These are phyloP conservation scores for Athene cunicularia DNA, from an alignment of 2,113 vertebrate genomes.

Conservation along the genomic window DNA sequence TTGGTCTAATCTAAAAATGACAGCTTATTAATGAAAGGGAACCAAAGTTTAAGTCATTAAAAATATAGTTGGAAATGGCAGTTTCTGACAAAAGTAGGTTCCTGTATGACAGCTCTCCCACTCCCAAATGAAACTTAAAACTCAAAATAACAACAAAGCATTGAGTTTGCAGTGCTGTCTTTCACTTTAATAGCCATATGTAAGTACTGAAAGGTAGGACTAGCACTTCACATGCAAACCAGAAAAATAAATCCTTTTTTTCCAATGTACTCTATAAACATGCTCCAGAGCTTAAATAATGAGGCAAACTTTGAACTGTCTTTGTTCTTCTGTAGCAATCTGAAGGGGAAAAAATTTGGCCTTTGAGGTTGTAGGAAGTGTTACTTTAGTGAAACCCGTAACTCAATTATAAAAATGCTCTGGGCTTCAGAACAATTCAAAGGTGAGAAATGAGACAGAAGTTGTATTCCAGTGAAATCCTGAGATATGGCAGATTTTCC, in stretches of 20 bases:
- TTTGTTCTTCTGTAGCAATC: constrained; percentile 41
- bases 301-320: background rate
- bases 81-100: background rate
- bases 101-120: background rate
- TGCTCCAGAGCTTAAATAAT: constrained; percentile 11
- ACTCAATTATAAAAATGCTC: constrained; percentile 47
- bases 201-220: background rate
- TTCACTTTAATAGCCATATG: background rate
- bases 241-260: background rate
- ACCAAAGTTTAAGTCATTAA: background rate
- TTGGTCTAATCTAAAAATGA: background rate
- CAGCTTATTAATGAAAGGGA: background rate
- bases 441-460: constrained; percentile 50
- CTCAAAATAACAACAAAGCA: background rate
- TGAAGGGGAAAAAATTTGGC: background rate
- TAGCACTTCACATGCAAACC: background rate
- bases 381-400: constrained; percentile 12
- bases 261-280: background rate
- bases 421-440: constrained; percentile 54
- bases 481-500: background rate
- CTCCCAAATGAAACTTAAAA: background rate
- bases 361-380: constrained; percentile 4
- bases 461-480: background rate
- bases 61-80: background rate
- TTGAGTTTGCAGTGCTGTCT: background rate